Conservation (phyloP, 2,797 vertebrate genomes). For the Falco columbarius region DNA sequence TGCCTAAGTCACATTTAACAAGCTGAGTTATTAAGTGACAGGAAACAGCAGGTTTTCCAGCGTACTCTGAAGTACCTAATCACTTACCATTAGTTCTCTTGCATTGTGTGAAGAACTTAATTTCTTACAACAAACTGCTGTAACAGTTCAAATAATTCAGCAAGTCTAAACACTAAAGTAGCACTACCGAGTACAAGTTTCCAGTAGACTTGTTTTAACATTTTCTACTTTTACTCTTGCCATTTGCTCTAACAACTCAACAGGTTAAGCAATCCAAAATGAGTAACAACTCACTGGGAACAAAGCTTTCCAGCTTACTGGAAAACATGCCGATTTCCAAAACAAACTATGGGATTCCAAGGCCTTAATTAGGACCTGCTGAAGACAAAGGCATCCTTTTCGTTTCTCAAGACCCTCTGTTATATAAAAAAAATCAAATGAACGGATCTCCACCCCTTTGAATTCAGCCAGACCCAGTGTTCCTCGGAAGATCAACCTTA, state of each 20-base stretch:
- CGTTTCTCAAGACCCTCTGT: not conserved
- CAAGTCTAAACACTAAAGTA: not conserved
- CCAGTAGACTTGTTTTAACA: not conserved
- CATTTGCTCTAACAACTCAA: not conserved
- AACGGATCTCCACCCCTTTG: not conserved
- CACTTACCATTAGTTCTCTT: not conserved
- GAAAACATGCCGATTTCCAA: not conserved
- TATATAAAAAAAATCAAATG: not conserved
- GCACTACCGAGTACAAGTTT: not conserved
- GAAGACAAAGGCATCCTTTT: not conserved
- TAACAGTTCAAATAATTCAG: not conserved
- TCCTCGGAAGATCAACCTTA: not conserved
- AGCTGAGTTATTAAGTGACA: not conserved
- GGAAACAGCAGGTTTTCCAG: constrained; percentile 5
- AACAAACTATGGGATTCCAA: not conserved
- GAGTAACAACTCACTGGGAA: not conserved
- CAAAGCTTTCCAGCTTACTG: constrained; percentile 3
- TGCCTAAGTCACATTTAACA: not conserved
- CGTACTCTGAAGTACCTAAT: not conserved
- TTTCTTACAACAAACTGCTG: not conserved
- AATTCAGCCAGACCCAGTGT: not conserved
- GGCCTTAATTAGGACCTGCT: not conserved
- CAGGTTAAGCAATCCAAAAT: constrained; percentile 21
- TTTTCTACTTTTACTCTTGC: not conserved
- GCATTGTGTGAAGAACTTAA: not conserved